Percentiles rank a stretch among this genome's conserved stretches.
Evolutionary conservation across 2,888 invertebrate species (phyloP).

Genomic region (Cheilosia soror): DNA sequence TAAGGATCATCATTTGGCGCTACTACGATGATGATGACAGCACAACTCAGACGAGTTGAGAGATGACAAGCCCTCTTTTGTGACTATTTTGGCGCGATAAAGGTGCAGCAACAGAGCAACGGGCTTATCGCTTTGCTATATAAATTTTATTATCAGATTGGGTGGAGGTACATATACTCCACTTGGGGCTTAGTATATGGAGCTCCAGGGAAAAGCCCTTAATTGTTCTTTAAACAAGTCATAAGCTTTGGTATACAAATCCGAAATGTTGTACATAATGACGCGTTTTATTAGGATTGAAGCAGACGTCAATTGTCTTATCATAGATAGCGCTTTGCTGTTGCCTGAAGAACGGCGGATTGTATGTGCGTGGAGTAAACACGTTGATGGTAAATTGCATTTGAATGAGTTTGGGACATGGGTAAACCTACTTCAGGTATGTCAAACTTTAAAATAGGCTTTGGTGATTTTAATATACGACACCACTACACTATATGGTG

Average conservation of each 20-base stretch:
- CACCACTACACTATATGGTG: too few relatives aligned
- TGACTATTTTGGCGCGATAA: conserved; percentile 10
- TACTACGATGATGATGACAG: conserved; percentile 24
- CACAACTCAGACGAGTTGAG: conserved; percentile 2
- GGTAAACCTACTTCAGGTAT: too few relatives aligned
- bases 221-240: conserved; percentile 62
- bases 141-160: conserved; percentile 63
- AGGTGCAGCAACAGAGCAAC: conserved; percentile 55
- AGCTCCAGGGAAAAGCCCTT: conserved; percentile 46
- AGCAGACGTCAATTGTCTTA: conserved; percentile 40
- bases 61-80: conserved; percentile 50
- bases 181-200: conserved; percentile 19
- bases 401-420: too few relatives aligned
- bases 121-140: conserved; percentile 40
- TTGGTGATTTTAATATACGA: too few relatives aligned
- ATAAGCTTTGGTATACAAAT: conserved; percentile 55
- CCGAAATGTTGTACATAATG: conserved; percentile 31
- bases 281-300: conserved; percentile 50
- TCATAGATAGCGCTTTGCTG: conserved; percentile 11
- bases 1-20: conserved; percentile 51
- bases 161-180: conserved; percentile 21
- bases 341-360: neutral
- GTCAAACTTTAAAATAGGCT: too few relatives aligned
- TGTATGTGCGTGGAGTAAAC: conserved; percentile 18
- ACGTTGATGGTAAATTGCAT: neutral